Evolutionary conservation across 1,140 invertebrate genomes (phyloP).

Genomic region (Oncopeltus fasciatus): DNA sequence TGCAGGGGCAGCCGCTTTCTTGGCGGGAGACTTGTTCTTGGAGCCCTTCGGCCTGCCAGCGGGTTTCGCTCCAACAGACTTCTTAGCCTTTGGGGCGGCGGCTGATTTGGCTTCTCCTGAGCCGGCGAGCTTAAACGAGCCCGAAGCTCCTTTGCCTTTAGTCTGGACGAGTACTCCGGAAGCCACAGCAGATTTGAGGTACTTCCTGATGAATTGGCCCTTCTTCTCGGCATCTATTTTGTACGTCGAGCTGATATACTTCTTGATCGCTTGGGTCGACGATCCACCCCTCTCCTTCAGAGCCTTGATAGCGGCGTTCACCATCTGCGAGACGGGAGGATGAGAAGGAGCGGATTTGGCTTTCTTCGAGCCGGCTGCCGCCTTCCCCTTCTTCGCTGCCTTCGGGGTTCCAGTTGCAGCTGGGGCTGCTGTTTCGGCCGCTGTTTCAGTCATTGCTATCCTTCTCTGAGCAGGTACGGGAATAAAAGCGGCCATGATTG

Average conservation of each 20-base stretch:
- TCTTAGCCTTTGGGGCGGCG: conserved; percentile 12
- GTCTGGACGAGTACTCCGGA: conserved; percentile 29
- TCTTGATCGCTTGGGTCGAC: conserved; percentile 39
- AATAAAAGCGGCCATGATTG: no score
- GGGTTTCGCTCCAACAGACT: not conserved
- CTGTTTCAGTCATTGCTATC: conserved; percentile 16
- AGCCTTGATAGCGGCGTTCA: conserved; percentile 35
- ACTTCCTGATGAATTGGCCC: conserved; percentile 31
- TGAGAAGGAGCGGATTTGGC: conserved; percentile 22
- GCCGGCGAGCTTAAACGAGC: conserved; percentile 31
- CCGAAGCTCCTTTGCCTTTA: conserved; percentile 34
- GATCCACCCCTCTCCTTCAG: conserved; percentile 38
- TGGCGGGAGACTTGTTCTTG: conserved; percentile 12
- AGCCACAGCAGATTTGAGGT: conserved; percentile 31
- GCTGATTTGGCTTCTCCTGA: conserved; percentile 5
- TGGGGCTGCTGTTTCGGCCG: not conserved
- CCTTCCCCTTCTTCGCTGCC: not conserved
- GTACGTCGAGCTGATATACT: conserved; percentile 35
- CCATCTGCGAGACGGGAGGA: conserved; percentile 30
- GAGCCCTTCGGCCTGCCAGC: not conserved
- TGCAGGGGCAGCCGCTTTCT: conserved; percentile 18
- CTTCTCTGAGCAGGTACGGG: no score
- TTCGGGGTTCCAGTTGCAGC: not conserved
- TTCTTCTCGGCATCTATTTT: conserved; percentile 33
- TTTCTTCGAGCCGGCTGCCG: conserved; percentile 6